phyloP scores from a whole-genome alignment of 1,140 invertebrate genomes.

The Scaptomyza graminum region DNA sequence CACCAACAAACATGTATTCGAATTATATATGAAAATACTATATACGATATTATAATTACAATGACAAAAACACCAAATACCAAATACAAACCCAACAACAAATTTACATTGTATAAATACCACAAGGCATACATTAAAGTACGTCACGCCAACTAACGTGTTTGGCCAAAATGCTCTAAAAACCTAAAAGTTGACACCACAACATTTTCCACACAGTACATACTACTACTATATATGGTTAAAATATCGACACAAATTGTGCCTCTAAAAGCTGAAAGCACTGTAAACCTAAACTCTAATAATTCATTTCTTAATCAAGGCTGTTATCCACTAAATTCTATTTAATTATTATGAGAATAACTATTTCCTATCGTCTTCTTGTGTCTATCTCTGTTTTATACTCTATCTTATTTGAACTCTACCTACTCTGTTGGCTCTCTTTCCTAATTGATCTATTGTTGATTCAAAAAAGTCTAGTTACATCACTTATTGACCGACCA shows the following conservation, averaged over 20 bases:
- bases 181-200: slow-evolving; percentile 27
- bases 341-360: too few species aligned
- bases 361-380: too few species aligned
- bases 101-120: slow-evolving; percentile 49
- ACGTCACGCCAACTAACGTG: slow-evolving; percentile 43
- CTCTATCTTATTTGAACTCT: neutral
- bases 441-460: neutral
- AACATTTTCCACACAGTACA: slow-evolving; percentile 2
- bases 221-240: too few species aligned
- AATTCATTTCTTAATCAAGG: too few species aligned
- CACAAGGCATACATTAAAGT: slow-evolving; percentile 44
- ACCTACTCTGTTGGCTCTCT: neutral
- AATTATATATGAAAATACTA: slow-evolving; percentile 42
- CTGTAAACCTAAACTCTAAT: too few species aligned
- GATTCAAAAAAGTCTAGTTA: neutral
- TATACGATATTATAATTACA: slow-evolving; percentile 37
- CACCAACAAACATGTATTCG: slow-evolving; percentile 43
- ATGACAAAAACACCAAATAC: slow-evolving; percentile 50
- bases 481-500: neutral
- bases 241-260: too few species aligned
- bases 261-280: too few species aligned
- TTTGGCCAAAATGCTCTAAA: slow-evolving; percentile 32
- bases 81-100: slow-evolving; percentile 16
- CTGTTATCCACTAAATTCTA: too few species aligned
- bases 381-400: too few species aligned